Evolutionary conservation across 2,113 vertebrate genomes (phyloP).

Genomic region (Ceuthmochares aereus): DNA sequence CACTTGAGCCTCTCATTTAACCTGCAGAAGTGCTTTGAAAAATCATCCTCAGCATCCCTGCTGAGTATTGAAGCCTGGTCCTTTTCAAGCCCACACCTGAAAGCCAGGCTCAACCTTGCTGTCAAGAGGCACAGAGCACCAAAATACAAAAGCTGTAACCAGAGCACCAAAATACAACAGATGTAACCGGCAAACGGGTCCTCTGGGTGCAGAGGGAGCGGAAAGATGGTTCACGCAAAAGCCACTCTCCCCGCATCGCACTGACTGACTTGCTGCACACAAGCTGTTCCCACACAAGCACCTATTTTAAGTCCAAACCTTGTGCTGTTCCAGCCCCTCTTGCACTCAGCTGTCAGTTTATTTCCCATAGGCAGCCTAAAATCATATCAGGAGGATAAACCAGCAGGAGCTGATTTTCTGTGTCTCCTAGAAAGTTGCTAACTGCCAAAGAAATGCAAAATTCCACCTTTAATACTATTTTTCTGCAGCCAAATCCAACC

Average conservation of each 20-base stretch:
- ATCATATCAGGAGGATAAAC: not conserved
- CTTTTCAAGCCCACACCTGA: not conserved
- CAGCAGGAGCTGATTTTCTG: not conserved
- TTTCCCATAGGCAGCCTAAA: not conserved
- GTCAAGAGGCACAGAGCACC: not conserved
- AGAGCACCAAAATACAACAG: not conserved
- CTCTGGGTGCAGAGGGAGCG: rapidly evolving
- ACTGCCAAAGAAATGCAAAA: not conserved
- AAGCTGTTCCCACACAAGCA: not conserved
- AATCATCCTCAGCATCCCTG: not conserved
- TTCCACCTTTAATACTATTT: not conserved
- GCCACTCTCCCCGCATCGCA: rapidly evolving
- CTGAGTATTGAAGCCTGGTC: too few species aligned
- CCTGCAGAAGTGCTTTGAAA: not conserved
- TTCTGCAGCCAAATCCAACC: not conserved
- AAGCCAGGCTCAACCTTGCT: not conserved
- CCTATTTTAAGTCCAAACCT: not conserved
- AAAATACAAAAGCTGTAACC: not conserved
- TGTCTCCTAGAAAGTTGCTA: conserved; percentile 1
- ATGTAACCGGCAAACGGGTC: rapidly evolving
- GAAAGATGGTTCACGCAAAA: rapidly evolving
- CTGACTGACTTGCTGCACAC: not conserved
- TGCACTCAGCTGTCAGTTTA: not conserved
- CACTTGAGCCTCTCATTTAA: not conserved
- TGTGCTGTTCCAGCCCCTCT: not conserved